Conservation (phyloP, 2,113 vertebrate genomes). For the Brachypteracias leptosomus region DNA sequence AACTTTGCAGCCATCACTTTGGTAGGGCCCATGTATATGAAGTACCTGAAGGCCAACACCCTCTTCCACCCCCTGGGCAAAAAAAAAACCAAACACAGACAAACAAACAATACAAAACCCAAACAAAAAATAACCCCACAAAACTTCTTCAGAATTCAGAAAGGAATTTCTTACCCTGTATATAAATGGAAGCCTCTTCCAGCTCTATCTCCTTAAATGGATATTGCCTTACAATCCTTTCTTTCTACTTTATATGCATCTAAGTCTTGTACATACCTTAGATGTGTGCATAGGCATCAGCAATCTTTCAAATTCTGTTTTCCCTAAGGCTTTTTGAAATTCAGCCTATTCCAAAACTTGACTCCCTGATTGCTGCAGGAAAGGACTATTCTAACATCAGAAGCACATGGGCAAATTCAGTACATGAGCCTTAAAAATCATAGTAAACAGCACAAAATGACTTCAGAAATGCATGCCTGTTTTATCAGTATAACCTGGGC, state of each 20-base stretch:
- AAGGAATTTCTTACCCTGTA: background rate
- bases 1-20: background rate
- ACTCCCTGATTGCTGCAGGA: background rate
- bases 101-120: background rate
- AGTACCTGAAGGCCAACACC: background rate
- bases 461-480: background rate
- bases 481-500: fast-evolving
- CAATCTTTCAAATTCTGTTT: background rate
- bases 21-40: background rate
- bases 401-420: background rate
- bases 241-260: background rate
- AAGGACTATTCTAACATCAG: background rate
- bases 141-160: background rate
- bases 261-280: background rate
- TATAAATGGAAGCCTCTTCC: background rate
- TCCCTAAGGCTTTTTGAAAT: background rate
- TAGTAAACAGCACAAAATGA: background rate
- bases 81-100: too few species aligned
- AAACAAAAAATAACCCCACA: background rate
- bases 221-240: background rate
- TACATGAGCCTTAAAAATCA: background rate
- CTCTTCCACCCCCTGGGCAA: too few species aligned
- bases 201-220: background rate
- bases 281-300: background rate
- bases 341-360: background rate